Base-by-base conservation (phyloP, 2,888 invertebrate genomes). In the Elysia crispata region DNA sequence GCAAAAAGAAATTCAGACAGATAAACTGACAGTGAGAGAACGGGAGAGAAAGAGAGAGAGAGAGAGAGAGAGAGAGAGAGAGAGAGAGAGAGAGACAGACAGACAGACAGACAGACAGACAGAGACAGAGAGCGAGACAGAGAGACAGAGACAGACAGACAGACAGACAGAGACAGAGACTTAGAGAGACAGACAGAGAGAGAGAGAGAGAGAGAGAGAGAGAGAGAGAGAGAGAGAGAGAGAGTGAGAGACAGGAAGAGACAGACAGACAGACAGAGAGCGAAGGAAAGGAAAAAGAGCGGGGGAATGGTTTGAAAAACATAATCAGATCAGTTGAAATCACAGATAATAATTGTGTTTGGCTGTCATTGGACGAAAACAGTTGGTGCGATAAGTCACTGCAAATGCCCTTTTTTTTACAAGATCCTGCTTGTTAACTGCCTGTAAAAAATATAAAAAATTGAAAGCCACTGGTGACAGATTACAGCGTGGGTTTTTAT, bases 141-240 rank as follows among this genome's bases (percentile, higher is more conserved):
- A 76, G 41, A 76, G 13, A 62, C 33, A 31, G 31, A 76, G 64
- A 62, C 13, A 76, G 66, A 76, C 41, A 76, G 76, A 76, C 25
- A 76, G 76, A 76, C 23, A 64, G 76, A 76, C 15, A 76, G 64
- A 76, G 31, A 76, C 15, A 76, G 6, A 76, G 62, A 76, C 13
- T 20, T 8, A 30, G 20, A 76, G 76, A 76, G 62, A 64, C n/a
- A 76, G 64, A 60, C 31, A 76, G 31, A 30, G 75, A 76, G 75
- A 60, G 62, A 62, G 62, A 76, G 75, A 76, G 31, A 13, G 75
- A 76, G 31, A 25, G 62, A 60, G 60, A n/a, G 62, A 76, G 64
- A 60, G 62, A 76, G 31, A 30, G 75, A 76, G 75, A 60, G 62
- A 62, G 62, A 76, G 75, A 76, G 31, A 13, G 75, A 76, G 31